Conservation (phyloP, 2,113 vertebrate genomes). For the Phaetusa simplex region DNA sequence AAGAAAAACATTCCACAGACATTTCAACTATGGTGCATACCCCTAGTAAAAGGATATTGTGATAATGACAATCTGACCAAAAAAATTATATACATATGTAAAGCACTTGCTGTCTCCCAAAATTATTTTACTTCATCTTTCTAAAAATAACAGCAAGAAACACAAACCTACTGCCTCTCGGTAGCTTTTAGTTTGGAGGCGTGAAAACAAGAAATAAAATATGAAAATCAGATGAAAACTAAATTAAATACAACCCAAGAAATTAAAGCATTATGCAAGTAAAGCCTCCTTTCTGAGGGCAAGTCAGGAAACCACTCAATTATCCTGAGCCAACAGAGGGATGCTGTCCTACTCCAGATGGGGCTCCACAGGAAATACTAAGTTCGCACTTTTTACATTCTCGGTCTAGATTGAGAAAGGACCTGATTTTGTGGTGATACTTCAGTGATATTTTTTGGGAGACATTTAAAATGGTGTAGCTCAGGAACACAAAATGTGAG, state of each 20-base stretch:
- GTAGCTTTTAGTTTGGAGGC: background rate
- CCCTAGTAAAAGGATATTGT: background rate
- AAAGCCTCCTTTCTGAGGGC: background rate
- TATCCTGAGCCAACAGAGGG: background rate
- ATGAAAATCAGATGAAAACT: background rate
- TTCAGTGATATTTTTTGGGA: background rate
- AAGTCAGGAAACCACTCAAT: background rate
- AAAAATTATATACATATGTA: background rate
- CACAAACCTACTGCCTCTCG: background rate
- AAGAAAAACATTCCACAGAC: background rate
- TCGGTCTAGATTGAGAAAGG: background rate
- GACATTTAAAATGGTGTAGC: background rate
- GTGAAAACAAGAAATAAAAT: background rate
- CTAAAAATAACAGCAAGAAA: background rate
- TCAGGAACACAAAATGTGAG: background rate
- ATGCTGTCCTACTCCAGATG: conserved; percentile 5
- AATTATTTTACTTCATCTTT: background rate
- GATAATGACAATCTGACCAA: background rate
- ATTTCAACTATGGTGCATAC: background rate
- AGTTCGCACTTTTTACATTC: background rate
- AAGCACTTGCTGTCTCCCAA: background rate
- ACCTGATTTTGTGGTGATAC: background rate
- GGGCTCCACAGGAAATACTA: conserved; percentile 7
- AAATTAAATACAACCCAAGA: background rate
- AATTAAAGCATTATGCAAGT: background rate